Evolutionary conservation across 2,113 vertebrate species (phyloP).

Genomic region (Rallus limicola): DNA sequence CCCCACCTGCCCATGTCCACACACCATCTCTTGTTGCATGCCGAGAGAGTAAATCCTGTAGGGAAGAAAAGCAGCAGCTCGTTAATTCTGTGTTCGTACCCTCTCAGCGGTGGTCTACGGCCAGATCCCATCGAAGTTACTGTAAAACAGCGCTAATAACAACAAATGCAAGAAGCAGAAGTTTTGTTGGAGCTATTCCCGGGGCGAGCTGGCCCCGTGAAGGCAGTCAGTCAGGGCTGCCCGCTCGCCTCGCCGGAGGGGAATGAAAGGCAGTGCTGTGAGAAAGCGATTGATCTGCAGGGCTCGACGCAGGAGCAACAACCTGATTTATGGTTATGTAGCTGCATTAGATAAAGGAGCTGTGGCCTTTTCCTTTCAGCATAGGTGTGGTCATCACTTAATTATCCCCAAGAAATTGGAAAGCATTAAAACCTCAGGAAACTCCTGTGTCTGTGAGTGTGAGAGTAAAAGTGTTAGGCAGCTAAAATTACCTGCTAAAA

Average conservation of each 20-base stretch:
- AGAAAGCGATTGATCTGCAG: background rate
- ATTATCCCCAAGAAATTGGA: background rate
- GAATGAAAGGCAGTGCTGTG: fast-evolving
- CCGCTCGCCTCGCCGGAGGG: background rate
- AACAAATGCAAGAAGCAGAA: background rate
- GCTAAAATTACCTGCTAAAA: constrained; percentile 4
- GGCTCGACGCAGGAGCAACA: fast-evolving
- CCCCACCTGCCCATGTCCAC: background rate
- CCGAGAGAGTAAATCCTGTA: background rate
- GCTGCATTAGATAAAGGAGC: background rate
- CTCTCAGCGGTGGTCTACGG: fast-evolving
- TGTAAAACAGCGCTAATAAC: background rate
- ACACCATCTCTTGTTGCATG: background rate
- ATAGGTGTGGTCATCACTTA: constrained; percentile 20
- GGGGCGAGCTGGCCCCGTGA: background rate
- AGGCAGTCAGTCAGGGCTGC: background rate
- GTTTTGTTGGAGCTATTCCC: background rate
- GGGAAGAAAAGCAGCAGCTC: background rate
- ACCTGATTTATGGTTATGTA: background rate
- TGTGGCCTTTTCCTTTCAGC: constrained; percentile 21
- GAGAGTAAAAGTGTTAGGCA: background rate
- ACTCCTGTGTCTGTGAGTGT: background rate
- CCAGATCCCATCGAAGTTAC: no score
- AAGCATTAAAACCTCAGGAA: constrained; percentile 34
- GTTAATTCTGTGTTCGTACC: background rate